Conservation (phyloP, 2,797 vertebrate species). For the Astyanax mexicanus region DNA sequence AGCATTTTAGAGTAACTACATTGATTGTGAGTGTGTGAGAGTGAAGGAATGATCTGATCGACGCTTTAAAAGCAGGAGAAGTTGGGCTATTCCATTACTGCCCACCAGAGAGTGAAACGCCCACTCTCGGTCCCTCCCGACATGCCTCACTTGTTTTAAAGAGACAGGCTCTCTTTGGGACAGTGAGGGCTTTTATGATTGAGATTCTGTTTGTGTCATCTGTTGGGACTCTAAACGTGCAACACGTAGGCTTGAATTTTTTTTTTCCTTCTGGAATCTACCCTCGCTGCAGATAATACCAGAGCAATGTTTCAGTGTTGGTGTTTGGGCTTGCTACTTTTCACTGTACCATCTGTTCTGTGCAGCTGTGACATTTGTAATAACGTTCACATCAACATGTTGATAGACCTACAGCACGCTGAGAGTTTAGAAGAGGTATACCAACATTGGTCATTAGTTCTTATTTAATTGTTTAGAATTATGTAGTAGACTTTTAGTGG, state of each 20-base stretch:
- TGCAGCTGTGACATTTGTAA: not conserved
- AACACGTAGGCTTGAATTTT: not conserved
- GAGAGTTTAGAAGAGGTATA: not conserved
- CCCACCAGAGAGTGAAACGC: not conserved
- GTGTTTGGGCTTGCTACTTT: too few species aligned
- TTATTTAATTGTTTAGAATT: too few species aligned
- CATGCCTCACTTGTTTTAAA: not conserved
- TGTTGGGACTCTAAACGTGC: not conserved
- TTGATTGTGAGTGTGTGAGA: not conserved
- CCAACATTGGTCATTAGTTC: not conserved
- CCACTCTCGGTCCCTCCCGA: not conserved
- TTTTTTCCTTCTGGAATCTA: not conserved
- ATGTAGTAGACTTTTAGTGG: too few species aligned
- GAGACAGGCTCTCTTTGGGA: not conserved
- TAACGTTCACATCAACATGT: not conserved
- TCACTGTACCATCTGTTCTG: not conserved
- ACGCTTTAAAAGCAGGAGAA: not conserved
- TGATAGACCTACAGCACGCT: not conserved
- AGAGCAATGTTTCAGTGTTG: not conserved
- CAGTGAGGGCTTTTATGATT: not conserved
- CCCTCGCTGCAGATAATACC: too few species aligned
- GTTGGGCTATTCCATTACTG: not conserved
- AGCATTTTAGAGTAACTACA: constrained; percentile 20
- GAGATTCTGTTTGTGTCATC: not conserved
- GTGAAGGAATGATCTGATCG: constrained; percentile 2